Base-by-base conservation (phyloP, 2,113 vertebrate genomes). In the Passer domesticus region DNA sequence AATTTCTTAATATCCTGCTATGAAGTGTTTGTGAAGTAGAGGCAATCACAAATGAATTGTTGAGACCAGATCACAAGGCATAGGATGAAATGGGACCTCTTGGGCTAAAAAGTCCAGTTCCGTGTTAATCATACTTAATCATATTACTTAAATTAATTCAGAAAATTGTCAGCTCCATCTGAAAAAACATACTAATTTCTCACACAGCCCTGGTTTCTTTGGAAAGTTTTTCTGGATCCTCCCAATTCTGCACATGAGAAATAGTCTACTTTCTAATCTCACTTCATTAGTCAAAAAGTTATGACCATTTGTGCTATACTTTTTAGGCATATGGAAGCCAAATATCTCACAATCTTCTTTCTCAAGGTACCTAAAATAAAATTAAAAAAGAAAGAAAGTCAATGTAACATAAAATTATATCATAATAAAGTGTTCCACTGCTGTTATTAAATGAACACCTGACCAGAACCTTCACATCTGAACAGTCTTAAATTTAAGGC, bases 221-320 rank as follows among this genome's bases (percentile, higher is more conserved):
- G 88, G 67, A 92, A 91, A 73, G n/a, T 25, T 92, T 7, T 53
- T 93, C 66, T 83, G 46, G 28, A 76, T 80, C 63, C 62, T 90
- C 78, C 41, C 46, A 92, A 10, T 86, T 80, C 41, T 83, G 53
- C 67, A 55, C 46, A 90, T 43, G 75, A 95, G 72, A 85, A 86
- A 83, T 49, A 43, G 20, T 85, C 74, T 66, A 16, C 67, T 88
- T 85, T 80, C 41, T 88, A 87, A 90, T 75, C 47, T 89, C 81
- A 89, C 74, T 91, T 95, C 66, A 82, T 91, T 83, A 83, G 67
- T 93, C 90, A 96, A 49, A 41, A 94, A 70, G 27, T 80, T 88
- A 64, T 76, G 67, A 35, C 63, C 58, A 85, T 87, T 74, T 85
- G 78, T 90, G 59, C 50, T 66, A 15, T 44, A 18, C 3, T 44